A percentile compares a stretch with the other conserved stretches of the same genome.
Conservation (phyloP, 1,140 invertebrate genomes). For the Scaptomyza graminum region DNA sequence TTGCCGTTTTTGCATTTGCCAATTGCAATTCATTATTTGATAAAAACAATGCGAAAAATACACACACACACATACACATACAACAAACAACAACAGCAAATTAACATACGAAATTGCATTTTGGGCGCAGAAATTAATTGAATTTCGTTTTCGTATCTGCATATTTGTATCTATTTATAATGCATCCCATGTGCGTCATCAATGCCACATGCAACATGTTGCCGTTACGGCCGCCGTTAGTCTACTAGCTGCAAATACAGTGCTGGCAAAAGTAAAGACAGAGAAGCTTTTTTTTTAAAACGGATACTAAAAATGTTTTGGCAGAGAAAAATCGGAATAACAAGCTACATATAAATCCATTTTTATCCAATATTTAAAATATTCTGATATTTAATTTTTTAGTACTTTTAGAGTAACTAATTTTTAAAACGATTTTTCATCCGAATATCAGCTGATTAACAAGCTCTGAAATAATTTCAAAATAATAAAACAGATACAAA, state of each 20-base stretch:
- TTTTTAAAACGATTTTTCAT: too few relatives aligned
- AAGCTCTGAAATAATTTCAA: too few relatives aligned
- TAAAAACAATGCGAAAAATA: constrained; percentile 23
- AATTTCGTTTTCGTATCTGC: constrained; percentile 75
- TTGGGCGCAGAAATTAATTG: constrained; percentile 74
- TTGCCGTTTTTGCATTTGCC: constrained; percentile 26
- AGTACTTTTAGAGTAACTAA: too few relatives aligned
- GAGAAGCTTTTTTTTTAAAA: too few relatives aligned
- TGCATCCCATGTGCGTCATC: constrained; percentile 33
- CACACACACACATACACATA: not conserved
- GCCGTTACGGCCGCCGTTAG: constrained; percentile 14
- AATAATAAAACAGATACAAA: too few relatives aligned
- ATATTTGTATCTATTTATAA: constrained; percentile 1
- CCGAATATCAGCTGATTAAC: too few relatives aligned
- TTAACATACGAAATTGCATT: constrained; percentile 80
- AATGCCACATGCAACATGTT: constrained; percentile 43
- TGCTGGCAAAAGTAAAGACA: not conserved
- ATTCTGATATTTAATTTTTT: too few relatives aligned
- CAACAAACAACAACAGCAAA: constrained; percentile 38
- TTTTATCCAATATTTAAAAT: too few relatives aligned
- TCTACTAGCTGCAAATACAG: not conserved
- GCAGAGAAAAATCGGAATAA: too few relatives aligned
- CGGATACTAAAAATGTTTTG: too few relatives aligned
- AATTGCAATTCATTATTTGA: constrained; percentile 29
- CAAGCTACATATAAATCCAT: too few relatives aligned